A percentile compares a stretch with the other conserved stretches of the same genome.
phyloP scores from a whole-genome alignment of 1,140 invertebrate genomes.

The Apis cerana region DNA sequence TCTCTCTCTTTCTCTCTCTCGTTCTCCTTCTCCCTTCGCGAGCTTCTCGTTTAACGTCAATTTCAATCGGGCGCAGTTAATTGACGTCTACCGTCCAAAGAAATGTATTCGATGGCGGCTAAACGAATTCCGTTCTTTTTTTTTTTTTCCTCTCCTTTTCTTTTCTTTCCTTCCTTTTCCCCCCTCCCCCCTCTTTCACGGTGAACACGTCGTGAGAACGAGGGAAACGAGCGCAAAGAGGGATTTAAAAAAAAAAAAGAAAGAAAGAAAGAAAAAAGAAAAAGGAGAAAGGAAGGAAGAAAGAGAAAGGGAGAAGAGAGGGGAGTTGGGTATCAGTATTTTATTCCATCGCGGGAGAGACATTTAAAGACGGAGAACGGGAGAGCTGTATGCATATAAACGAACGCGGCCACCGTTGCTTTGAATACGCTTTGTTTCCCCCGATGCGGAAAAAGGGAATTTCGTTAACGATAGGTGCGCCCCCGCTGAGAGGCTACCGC shows the following conservation, averaged over 20 bases:
- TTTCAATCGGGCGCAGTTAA: constrained; percentile 62
- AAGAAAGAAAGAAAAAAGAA: background rate
- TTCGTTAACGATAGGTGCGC: constrained; percentile 53
- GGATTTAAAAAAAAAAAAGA: background rate
- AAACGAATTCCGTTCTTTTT: constrained; percentile 63
- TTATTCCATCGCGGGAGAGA: constrained; percentile 59
- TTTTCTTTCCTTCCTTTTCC: constrained; percentile 20
- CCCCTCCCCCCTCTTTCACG: constrained; percentile 11
- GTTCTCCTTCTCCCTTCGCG: background rate
- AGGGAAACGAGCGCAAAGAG: background rate
- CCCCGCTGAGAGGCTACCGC: background rate
- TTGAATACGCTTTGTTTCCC: constrained; percentile 63
- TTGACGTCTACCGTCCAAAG: constrained; percentile 66
- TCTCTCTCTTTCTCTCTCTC: background rate
- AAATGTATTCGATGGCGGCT: constrained; percentile 66
- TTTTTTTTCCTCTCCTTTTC: background rate
- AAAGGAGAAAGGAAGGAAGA: background rate
- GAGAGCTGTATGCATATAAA: constrained; percentile 59
- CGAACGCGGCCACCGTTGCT: constrained; percentile 52
- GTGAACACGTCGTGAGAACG: background rate
- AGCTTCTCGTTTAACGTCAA: constrained; percentile 58
- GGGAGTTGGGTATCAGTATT: constrained; percentile 49
- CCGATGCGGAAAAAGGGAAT: constrained; percentile 45
- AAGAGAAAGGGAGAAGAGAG: background rate
- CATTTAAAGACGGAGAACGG: constrained; percentile 52